Conservation (phyloP, 2,888 invertebrate genomes). For the Lamproptera curius region DNA sequence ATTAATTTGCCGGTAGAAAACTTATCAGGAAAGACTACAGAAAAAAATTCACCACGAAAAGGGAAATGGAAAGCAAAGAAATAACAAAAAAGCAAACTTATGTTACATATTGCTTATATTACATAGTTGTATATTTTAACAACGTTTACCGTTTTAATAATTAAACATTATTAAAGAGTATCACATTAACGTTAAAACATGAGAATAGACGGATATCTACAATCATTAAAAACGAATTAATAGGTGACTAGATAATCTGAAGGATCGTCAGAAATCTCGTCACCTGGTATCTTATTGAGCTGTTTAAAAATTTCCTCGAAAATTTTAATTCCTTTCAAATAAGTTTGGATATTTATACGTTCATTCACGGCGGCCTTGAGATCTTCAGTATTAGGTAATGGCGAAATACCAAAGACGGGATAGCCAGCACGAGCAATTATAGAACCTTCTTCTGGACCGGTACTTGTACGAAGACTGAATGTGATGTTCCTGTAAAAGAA, state of each 20-base stretch:
- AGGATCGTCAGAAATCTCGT: slow-evolving; percentile 15
- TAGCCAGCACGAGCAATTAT: slow-evolving; percentile 84
- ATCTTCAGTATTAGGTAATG: slow-evolving; percentile 88
- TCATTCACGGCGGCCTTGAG: slow-evolving; percentile 77
- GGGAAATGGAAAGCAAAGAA: no score
- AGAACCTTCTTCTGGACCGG: slow-evolving; percentile 81
- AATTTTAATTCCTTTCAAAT: slow-evolving; percentile 81
- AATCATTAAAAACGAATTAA: no score
- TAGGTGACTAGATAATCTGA: slow-evolving; percentile 21
- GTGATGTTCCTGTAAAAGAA: slow-evolving; percentile 79
- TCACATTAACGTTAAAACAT: no score
- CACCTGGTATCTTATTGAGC: slow-evolving; percentile 24
- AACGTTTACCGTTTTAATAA: no score
- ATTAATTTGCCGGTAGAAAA: no score
- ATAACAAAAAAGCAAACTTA: no score
- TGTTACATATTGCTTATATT: no score
- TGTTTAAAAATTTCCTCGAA: slow-evolving; percentile 76
- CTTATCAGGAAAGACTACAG: no score
- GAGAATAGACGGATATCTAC: no score
- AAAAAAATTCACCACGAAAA: no score
- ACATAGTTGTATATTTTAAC: no score
- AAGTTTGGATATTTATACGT: background rate
- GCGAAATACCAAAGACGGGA: slow-evolving; percentile 91
- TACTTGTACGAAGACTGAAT: slow-evolving; percentile 51
- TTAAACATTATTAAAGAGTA: no score